Evolutionary conservation across 2,113 vertebrate species (phyloP).

Genomic region (Sylvilagus bachmani): DNA sequence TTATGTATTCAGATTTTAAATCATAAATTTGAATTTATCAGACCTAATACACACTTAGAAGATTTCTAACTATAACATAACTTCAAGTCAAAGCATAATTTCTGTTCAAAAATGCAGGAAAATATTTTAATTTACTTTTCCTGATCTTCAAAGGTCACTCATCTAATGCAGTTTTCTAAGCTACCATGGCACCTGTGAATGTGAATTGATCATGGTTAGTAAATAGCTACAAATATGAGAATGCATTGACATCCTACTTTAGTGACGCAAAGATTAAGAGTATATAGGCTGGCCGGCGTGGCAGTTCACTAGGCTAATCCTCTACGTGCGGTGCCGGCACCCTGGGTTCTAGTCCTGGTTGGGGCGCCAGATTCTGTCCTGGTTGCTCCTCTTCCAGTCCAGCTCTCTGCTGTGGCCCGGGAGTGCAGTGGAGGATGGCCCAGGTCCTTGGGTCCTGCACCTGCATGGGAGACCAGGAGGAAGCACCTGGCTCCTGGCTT

Average conservation of each 20-base stretch:
- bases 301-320: too few relatives aligned
- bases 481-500: too few relatives aligned
- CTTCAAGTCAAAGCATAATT: not conserved
- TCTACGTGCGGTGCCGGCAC: too few relatives aligned
- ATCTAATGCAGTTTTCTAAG: not conserved
- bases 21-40: slow-evolving; percentile 78
- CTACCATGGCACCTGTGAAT: not conserved
- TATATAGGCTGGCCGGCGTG: too few relatives aligned
- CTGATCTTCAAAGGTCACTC: not conserved
- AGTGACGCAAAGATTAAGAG: not conserved
- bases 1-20: not conserved
- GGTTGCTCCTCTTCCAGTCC: too few relatives aligned
- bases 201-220: not conserved
- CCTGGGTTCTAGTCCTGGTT: too few relatives aligned
- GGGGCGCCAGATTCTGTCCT: too few relatives aligned
- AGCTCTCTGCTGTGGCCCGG: too few relatives aligned
- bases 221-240: not conserved
- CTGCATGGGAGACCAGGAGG: too few relatives aligned
- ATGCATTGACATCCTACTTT: not conserved
- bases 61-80: not conserved
- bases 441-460: too few relatives aligned
- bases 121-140: not conserved
- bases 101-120: not conserved
- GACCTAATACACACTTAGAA: slow-evolving; percentile 24
- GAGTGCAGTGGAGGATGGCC: too few relatives aligned